Percentiles rank a stretch among this genome's conserved stretches.
phyloP scores from a whole-genome alignment of 2,797 vertebrate genomes.

The Poecilia gillii region DNA sequence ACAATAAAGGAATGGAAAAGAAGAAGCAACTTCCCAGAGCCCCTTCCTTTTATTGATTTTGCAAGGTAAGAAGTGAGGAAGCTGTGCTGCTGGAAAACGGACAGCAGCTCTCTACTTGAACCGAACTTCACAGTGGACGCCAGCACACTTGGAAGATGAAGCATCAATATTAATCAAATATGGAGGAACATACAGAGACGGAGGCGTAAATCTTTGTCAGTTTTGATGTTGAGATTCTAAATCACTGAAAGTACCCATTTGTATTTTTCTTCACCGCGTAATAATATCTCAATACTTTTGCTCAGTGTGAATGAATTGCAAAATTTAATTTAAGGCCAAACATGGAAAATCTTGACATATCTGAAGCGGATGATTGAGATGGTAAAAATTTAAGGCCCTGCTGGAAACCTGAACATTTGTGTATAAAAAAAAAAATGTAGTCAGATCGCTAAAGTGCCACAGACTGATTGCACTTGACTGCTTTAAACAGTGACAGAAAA shows the following conservation, averaged over 20 bases:
- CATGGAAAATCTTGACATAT: not conserved
- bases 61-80: slow-evolving; percentile 31
- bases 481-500: not conserved
- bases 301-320: not conserved
- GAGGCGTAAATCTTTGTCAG: not conserved
- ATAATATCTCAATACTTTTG: not conserved
- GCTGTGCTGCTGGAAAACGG: slow-evolving; percentile 49
- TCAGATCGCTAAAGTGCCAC: not conserved
- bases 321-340: not conserved
- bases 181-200: slow-evolving; percentile 16
- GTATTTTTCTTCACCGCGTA: not conserved
- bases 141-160: slow-evolving; percentile 29
- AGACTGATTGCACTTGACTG: not conserved
- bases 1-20: slow-evolving; percentile 51
- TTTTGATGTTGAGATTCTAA: slow-evolving; percentile 1
- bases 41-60: slow-evolving; percentile 58
- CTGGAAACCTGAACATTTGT: not conserved
- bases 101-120: slow-evolving; percentile 47
- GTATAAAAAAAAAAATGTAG: not conserved
- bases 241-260: not conserved
- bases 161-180: slow-evolving; percentile 57
- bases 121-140: slow-evolving; percentile 50
- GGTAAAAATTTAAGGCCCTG: not conserved
- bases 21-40: slow-evolving; percentile 34
- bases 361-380: not conserved